Evolutionary conservation across 2,113 vertebrate species (phyloP), one percentile per base, ranked within the genome.

Genomic region (Glaucomys volans): DNA sequence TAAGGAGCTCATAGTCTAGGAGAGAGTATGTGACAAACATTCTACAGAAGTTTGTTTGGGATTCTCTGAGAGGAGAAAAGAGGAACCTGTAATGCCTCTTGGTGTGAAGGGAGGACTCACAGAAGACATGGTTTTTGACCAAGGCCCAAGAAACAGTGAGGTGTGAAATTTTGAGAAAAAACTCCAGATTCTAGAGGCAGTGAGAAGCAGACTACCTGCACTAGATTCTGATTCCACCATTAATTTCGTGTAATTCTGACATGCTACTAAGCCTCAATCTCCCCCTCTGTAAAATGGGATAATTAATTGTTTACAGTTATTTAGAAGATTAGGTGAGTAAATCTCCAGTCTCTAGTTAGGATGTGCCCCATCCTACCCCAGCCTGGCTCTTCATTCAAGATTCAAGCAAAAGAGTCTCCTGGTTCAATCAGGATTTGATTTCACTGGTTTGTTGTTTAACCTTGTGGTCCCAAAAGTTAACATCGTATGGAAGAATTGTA

Each of bases 301-400:
- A 22, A 59, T 72, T 88, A 4, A 75, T 52, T 18, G 9, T 13
- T 52, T 50, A 2, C 16, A 22, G 47, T 76, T 76, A 85, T 75
- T 71, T 10, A n/a, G 71, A 92, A 59, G 44, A 83, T 71, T 76
- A 76, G n/a, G 32, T 40, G 5, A 82, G 90, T 95, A 93, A 80
- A 62, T 28, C 20, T 42, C 5, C 20, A 71, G 40, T 11, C 2
- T 76, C 37, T 16, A 64, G 69, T 30, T 77, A 28, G 28, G 37
- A 6, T 0, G 54, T 20, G 16, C 20, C 28, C 22, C 2, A n/a
- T 26, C 44, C 24, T 44, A 54, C 30, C 24, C 24, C 42, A 85
- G 59, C 74, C 24, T 71, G 40, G 50, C 24, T 71, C 9, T 84
- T 59, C 35, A 37, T 59, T 89, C 16, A 64, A 76, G n/a, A 89